Evolutionary conservation across 2,888 invertebrate species (phyloP), one percentile per base, ranked within the genome.

Genomic region (Brachyopa scutellaris): DNA sequence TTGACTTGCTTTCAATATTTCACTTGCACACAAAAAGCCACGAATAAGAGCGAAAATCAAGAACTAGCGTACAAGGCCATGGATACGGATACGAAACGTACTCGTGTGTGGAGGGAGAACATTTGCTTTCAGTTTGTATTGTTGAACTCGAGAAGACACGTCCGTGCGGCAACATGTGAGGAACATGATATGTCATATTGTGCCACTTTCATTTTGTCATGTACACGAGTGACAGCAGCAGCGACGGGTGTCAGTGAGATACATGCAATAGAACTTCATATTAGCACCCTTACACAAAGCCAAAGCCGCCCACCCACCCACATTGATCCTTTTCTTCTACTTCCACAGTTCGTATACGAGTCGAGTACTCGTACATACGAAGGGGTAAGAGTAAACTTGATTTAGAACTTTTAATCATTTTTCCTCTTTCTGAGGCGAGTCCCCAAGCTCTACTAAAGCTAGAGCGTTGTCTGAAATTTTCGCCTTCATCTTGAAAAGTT

Each of bases 141-240:
- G 80, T 70, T 59, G 47, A 70, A 76, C 62, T 62, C 11, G 74
- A 19, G 66, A 76, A 76, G 64, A 29, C 80, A 80, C 80, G 80
- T 82, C 67, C 70, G 64, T 76, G 76, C 47, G 64, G 76, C 80
- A 82, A 82, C 76, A 70, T 76, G 70, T 76, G 76, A 82, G 59
- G 57, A 70, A 70, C 76, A 76, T 82, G 80, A 82, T 82, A 82
- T 82, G 80, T 76, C 80, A 82, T 76, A 82, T 70, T 64, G 70
- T 76, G 76, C 76, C 76, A 82, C 76, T 76, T 82, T 82, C 69
- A 82, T 82, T 70, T 64, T 82, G 76, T 76, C 80, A 82, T 82
- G 80, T 66, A 76, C 76, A 70, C 80, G 59, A 64, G 64, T 57
- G 76, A 76, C 69, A 69, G 67, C 67, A 62, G 57, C 49, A 23